Conservation (phyloP, 30 jellyfish, hydroid and myxozoan species). For the Mastigias papua region DNA sequence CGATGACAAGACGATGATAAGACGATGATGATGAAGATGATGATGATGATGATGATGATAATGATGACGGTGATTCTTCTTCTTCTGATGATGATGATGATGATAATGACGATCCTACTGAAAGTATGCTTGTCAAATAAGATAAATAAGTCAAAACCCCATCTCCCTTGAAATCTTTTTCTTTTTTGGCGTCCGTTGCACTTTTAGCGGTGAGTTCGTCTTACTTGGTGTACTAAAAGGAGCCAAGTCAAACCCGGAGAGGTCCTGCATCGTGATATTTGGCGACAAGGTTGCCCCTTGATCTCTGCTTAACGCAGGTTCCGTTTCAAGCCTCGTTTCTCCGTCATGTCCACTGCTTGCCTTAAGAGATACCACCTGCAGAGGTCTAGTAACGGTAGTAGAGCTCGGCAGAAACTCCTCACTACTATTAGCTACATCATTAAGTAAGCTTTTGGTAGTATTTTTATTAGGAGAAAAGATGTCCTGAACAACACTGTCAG, state of each 20-base stretch:
- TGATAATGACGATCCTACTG: too few relatives aligned
- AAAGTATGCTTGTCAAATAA: too few relatives aligned
- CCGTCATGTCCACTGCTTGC: background rate
- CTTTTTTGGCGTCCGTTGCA: conserved; percentile 50
- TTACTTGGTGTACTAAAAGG: background rate
- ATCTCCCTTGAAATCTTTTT: conserved; percentile 41
- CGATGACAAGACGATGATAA: too few relatives aligned
- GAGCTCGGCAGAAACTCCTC: background rate
- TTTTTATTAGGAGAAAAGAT: background rate
- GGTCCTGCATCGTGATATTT: background rate
- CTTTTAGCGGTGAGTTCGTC: background rate
- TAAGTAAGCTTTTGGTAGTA: background rate
- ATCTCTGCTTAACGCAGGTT: background rate
- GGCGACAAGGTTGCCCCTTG: background rate
- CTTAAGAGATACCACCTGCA: background rate
- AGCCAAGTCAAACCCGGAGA: background rate
- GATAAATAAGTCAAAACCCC: conserved; percentile 59
- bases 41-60: too few relatives aligned
- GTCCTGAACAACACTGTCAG: background rate
- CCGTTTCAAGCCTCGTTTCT: background rate
- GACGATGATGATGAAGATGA: too few relatives aligned
- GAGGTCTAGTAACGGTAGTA: background rate
- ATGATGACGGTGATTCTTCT: too few relatives aligned
- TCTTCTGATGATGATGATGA: too few relatives aligned
- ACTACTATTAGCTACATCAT: background rate